These are phyloP conservation scores for Gephyroberyx darwinii DNA, from an alignment of 2,797 vertebrate genomes.

Conservation along the genomic window DNA sequence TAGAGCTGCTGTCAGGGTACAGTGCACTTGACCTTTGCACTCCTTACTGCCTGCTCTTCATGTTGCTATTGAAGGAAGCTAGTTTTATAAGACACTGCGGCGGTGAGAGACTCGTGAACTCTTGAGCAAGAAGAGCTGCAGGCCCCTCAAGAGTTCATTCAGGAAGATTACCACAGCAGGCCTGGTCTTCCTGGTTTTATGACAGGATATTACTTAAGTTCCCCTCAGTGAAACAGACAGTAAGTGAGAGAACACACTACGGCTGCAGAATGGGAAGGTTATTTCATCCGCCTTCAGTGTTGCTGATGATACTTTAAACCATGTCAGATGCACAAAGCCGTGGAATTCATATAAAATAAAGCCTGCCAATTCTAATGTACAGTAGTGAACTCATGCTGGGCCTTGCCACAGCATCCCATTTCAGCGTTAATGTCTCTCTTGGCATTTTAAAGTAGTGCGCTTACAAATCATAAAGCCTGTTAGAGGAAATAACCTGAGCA, in stretches of 20 bases:
- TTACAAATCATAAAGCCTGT: constrained; percentile 29
- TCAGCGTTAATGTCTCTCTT: constrained; percentile 44
- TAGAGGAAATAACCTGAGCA: constrained; percentile 30
- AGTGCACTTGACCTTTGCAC: too few relatives aligned
- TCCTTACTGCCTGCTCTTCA: too few relatives aligned
- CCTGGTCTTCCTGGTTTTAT: constrained; percentile 28
- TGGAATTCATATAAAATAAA: constrained; percentile 44
- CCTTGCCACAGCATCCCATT: constrained; percentile 8
- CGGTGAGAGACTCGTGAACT: not conserved
- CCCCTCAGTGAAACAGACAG: constrained; percentile 24
- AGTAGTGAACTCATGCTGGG: not conserved
- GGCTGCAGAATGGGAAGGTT: constrained; percentile 13
- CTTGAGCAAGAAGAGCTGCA: not conserved
- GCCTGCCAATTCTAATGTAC: constrained; percentile 26
- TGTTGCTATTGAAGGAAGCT: too few relatives aligned
- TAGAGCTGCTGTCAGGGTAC: too few relatives aligned
- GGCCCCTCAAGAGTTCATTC: constrained; percentile 11
- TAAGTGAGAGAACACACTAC: constrained; percentile 19
- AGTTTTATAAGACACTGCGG: not conserved
- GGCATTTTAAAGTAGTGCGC: constrained; percentile 13
- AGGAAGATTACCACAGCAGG: constrained; percentile 18
- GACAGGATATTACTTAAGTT: constrained; percentile 45
- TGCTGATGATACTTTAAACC: constrained; percentile 40
- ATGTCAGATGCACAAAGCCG: constrained; percentile 48
- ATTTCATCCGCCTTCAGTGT: constrained; percentile 28